These are phyloP conservation scores for Syrista parreyssii DNA, from an alignment of 2,888 invertebrate species.

Conservation along the genomic window DNA sequence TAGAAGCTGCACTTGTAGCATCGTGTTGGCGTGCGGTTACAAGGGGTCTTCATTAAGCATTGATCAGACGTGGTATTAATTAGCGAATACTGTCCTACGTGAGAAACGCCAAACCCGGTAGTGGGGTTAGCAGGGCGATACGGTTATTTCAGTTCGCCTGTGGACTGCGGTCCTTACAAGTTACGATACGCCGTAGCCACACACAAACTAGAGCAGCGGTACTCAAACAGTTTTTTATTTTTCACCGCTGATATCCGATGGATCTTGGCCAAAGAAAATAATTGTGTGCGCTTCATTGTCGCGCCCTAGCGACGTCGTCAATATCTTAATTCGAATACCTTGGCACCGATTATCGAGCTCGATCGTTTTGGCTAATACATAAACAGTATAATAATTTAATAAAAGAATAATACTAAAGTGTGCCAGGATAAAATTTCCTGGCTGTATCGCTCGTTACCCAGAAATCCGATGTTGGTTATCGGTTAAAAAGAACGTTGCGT, in stretches of 20 bases:
- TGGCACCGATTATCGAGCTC: neutral
- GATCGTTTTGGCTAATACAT: neutral
- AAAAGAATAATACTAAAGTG: neutral
- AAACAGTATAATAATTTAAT: neutral
- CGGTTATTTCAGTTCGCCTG: constrained; percentile 43
- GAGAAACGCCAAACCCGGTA: constrained; percentile 10
- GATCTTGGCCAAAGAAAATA: neutral
- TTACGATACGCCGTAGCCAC: constrained; percentile 23
- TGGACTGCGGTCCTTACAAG: constrained; percentile 31
- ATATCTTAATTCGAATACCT: neutral
- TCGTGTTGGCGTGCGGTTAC: neutral
- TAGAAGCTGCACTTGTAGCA: neutral
- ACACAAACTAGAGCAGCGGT: constrained; percentile 33
- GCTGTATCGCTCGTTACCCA: neutral
- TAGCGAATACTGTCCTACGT: neutral
- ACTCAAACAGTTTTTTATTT: neutral
- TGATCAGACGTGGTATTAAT: neutral
- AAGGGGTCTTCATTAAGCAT: neutral
- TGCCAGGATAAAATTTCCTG: neutral
- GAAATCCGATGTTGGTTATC: neutral
- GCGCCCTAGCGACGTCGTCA: constrained; percentile 17
- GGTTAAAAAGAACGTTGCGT: constrained; percentile 10
- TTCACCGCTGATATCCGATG: neutral
- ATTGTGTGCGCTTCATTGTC: neutral
- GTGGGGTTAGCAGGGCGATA: constrained; percentile 40